These are phyloP conservation scores for Drosophila mayaguana DNA, from an alignment of 2,888 invertebrate genomes.

Conservation along the genomic window DNA sequence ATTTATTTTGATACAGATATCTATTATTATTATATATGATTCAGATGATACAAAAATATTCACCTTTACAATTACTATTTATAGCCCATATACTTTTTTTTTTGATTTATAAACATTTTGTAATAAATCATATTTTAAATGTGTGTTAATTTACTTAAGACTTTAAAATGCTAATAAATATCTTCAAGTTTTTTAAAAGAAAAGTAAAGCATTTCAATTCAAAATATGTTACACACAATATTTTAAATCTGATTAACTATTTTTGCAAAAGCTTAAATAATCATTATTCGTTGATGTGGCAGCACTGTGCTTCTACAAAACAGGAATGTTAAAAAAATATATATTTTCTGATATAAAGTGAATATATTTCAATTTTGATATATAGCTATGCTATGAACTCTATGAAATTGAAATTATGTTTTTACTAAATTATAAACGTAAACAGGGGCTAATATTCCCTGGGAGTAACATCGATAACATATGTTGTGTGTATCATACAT, in stretches of 20 bases:
- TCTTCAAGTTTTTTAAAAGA: not conserved
- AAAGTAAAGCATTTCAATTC: not conserved
- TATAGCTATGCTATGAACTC: not conserved
- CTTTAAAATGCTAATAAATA: not conserved
- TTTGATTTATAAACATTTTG: not conserved
- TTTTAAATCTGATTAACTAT: not conserved
- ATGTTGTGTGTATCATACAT: not conserved
- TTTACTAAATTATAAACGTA: too few species aligned
- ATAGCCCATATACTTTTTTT: not conserved
- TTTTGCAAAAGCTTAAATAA: not conserved
- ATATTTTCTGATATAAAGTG: not conserved
- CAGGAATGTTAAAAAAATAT: not conserved
- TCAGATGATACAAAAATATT: too few species aligned
- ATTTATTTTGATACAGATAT: too few species aligned
- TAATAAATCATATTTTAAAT: not conserved
- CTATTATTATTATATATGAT: too few species aligned
- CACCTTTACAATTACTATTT: not conserved
- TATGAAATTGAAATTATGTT: not conserved
- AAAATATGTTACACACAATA: not conserved
- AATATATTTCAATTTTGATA: not conserved
- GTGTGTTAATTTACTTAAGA: not conserved
- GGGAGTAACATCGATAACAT: not conserved
- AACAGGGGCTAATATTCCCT: not conserved
- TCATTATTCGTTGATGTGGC: slow-evolving; percentile 15
- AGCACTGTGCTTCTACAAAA: not conserved